Percentiles rank a stretch among this genome's conserved stretches.
Conservation (phyloP, 1,140 invertebrate genomes). For the Cryptotermes secundus region DNA sequence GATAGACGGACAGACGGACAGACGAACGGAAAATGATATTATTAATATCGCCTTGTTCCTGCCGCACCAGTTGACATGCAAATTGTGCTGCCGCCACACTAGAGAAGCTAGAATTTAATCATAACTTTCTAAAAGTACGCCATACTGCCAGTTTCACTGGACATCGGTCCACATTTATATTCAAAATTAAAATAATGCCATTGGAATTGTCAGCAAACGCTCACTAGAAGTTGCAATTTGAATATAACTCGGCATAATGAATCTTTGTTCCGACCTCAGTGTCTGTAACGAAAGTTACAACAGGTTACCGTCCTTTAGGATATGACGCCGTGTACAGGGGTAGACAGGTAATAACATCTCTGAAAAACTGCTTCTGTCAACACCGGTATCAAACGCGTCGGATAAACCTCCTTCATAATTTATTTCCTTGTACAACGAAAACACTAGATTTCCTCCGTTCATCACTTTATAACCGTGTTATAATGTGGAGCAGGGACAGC, state of each 20-base stretch:
- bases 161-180: not conserved
- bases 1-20: not conserved
- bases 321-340: no score
- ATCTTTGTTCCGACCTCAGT: not conserved
- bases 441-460: no score
- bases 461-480: no score
- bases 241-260: not conserved
- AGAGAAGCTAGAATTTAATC: slow-evolving; percentile 5
- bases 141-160: not conserved
- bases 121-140: not conserved
- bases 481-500: no score
- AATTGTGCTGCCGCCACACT: not conserved
- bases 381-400: no score
- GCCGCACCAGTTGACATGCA: not conserved
- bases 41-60: slow-evolving; percentile 17
- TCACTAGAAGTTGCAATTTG: not conserved
- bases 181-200: not conserved
- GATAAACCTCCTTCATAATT: no score
- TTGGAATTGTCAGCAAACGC: not conserved
- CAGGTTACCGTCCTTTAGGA: no score
- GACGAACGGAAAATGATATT: not conserved
- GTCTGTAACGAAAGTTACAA: not conserved
- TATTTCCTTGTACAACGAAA: no score
- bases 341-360: no score
- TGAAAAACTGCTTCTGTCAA: no score